phyloP scores from a whole-genome alignment of 2,888 invertebrate species.

The Odontocolon sp. region DNA sequence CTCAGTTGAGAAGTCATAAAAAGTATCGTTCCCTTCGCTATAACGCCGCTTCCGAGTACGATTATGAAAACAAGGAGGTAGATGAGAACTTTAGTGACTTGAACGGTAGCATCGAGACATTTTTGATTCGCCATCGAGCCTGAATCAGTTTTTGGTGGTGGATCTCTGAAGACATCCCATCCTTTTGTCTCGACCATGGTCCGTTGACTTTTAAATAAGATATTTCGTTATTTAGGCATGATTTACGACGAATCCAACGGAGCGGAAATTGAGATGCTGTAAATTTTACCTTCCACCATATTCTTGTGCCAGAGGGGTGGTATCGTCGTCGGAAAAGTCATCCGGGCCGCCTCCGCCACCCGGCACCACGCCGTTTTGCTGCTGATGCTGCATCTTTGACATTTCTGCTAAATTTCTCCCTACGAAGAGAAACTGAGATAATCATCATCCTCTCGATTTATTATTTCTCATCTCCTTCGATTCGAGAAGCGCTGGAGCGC shows the following conservation, averaged over 20 bases:
- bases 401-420: conserved; percentile 76
- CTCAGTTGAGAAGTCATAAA: conserved; percentile 96
- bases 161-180: conserved; percentile 98
- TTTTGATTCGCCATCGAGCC: conserved; percentile 94
- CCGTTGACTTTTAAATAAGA: conserved; percentile 84
- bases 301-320: conserved; percentile 92
- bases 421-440: not conserved
- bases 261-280: not conserved
- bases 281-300: conserved; percentile 92
- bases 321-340: conserved; percentile 93
- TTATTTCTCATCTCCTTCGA: too few species aligned
- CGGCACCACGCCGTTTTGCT: conserved; percentile 83
- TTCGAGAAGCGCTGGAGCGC: too few species aligned
- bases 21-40: conserved; percentile 93
- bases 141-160: conserved; percentile 93
- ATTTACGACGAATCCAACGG: not conserved
- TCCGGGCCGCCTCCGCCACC: conserved; percentile 83
- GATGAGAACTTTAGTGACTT: conserved; percentile 91
- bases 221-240: not conserved
- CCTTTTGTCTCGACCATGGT: conserved; percentile 94
- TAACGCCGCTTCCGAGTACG: conserved; percentile 92
- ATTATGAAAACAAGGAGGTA: conserved; percentile 93
- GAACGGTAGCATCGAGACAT: conserved; percentile 92
- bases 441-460: too few species aligned
- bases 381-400: conserved; percentile 86